phyloP scores from a whole-genome alignment of 2,888 invertebrate genomes.

The Hirtodrosophila duncani region DNA sequence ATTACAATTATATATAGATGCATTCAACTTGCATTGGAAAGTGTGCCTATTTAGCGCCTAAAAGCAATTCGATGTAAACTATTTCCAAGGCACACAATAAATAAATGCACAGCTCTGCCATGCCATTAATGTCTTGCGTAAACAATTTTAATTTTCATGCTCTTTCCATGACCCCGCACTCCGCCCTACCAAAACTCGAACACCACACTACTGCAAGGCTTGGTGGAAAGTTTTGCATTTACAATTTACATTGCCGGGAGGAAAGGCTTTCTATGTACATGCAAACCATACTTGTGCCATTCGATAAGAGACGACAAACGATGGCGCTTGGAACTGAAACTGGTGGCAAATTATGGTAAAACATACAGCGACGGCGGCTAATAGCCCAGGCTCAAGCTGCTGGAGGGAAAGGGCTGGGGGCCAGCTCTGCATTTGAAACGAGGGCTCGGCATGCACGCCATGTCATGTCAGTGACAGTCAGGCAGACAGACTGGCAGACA shows the following conservation, averaged over 20 bases:
- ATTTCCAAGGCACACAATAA: slow-evolving; percentile 39
- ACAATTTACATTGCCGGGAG: slow-evolving; percentile 32
- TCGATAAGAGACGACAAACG: slow-evolving; percentile 65
- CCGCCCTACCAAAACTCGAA: too few species aligned
- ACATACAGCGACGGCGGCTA: slow-evolving; percentile 55
- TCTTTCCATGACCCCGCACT: too few species aligned
- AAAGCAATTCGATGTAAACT: slow-evolving; percentile 64
- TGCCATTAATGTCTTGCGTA: slow-evolving; percentile 64
- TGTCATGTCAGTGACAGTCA: slow-evolving; percentile 27
- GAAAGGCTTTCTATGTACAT: slow-evolving; percentile 3
- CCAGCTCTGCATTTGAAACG: slow-evolving; percentile 59
- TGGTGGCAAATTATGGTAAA: slow-evolving; percentile 68
- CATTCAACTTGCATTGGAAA: slow-evolving; percentile 11
- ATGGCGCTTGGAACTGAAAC: slow-evolving; percentile 39
- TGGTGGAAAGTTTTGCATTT: slow-evolving; percentile 48
- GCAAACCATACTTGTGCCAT: slow-evolving; percentile 10
- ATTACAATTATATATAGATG: too few species aligned
- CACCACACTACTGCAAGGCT: slow-evolving; percentile 14
- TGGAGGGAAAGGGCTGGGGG: slow-evolving; percentile 11
- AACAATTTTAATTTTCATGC: slow-evolving; percentile 70
- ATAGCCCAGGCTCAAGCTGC: slow-evolving; percentile 13
- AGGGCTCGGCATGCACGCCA: slow-evolving; percentile 55
- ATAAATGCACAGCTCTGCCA: slow-evolving; percentile 22
- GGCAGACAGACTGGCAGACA: slow-evolving; percentile 11
- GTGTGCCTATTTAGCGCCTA: slow-evolving; percentile 53